phyloP scores from a whole-genome alignment of 92 coral and sea anemone species.

The Muricea muricata region DNA sequence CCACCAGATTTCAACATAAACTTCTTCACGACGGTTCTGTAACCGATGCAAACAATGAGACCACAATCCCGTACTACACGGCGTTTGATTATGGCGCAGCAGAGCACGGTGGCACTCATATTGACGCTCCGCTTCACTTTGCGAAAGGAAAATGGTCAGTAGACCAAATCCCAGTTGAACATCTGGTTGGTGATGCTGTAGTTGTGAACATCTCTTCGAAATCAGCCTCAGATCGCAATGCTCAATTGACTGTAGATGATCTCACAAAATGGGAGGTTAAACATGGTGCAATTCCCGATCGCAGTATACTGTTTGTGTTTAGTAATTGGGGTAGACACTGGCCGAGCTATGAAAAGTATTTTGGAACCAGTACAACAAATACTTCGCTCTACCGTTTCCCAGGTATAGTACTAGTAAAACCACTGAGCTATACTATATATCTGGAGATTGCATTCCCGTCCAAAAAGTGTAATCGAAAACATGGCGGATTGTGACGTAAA shows the following conservation, averaged over 20 bases:
- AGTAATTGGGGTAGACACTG: constrained; percentile 74
- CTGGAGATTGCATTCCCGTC: too few relatives aligned
- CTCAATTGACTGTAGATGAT: constrained; percentile 64
- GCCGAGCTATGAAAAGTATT: constrained; percentile 66
- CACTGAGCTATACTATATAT: too few relatives aligned
- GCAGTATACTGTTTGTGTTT: constrained; percentile 61
- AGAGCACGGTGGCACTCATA: constrained; percentile 84
- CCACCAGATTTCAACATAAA: constrained; percentile 22
- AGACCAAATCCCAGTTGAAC: constrained; percentile 75
- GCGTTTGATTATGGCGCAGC: constrained; percentile 47
- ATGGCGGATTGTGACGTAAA: too few relatives aligned
- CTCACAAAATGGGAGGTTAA: constrained; percentile 68
- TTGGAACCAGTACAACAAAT: constrained; percentile 67
- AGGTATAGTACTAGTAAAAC: too few relatives aligned
- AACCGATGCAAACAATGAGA: not conserved
- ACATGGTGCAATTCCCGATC: constrained; percentile 72
- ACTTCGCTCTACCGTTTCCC: constrained; percentile 76
- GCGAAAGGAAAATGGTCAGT: constrained; percentile 59
- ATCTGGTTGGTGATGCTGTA: constrained; percentile 81
- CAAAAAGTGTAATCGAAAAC: too few relatives aligned
- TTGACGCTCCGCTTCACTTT: constrained; percentile 81
- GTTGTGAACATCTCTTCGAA: too few relatives aligned
- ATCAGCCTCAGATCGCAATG: too few relatives aligned
- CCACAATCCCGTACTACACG: constrained; percentile 45
- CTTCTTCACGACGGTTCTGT: not conserved